Base-by-base conservation (phyloP, 2,888 invertebrate species). In the Malachius bipustulatus region DNA sequence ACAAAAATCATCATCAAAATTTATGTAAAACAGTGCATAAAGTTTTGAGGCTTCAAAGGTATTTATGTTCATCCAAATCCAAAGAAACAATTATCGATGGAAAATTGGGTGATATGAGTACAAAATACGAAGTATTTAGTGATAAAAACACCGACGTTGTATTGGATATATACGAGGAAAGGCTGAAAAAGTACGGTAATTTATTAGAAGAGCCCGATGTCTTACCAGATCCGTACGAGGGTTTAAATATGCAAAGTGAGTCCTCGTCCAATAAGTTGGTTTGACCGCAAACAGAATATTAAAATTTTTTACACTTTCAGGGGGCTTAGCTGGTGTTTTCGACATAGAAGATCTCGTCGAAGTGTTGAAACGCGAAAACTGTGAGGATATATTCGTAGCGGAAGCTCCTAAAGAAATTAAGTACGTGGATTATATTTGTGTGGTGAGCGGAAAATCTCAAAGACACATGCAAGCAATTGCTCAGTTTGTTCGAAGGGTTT, bases 291-390 rank as follows among this genome's bases (percentile, higher is more conserved):
- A 19, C 6, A 8, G 24, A 6, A 19, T 19, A 6, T 8, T 19
- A n/a, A 6, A 19, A 19, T 19, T 19, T 8, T 19, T 19, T 19
- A 19, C 24, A 19, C 24, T n/a, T 19, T 19, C 54, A 93, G 91
- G 83, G 56, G 94, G 93, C 9, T 51, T 67, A 40, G 69, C 60
- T 44, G 93, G 93, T 16, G 91, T 93, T 0, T 91, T 78, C 64
- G 91, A 94, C 49, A 71, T 93, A 29, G 82, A 87, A 55, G 88
- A 93, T 44, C 61, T 94, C 31, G 76, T 91, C 1, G 70, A 76
- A 11, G 62, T 89, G 14, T 62, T 96, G 15, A 68, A 70, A 44
- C 70, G 73, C 51, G 88, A 91, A 59, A 87, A 82, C 55, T 81
- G 77, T 0, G 67, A 67, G 52, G 74, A 93, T 54, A 72, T 93